phyloP scores from a whole-genome alignment of 1,140 invertebrate genomes.

The Drosophila auraria region DNA sequence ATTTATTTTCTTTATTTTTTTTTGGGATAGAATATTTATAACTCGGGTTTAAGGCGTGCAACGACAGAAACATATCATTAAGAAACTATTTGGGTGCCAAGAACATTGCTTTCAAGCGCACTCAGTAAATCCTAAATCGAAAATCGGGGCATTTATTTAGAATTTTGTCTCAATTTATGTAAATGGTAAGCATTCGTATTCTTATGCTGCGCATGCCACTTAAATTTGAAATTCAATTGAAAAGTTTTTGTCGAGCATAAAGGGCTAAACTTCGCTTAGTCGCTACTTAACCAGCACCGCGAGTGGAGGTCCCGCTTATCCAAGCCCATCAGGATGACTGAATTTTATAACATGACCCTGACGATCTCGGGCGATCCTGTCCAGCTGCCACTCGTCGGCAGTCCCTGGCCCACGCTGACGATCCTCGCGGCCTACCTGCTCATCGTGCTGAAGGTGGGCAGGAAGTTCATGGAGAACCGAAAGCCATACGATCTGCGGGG shows the following conservation, averaged over 20 bases:
- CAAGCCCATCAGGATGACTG: background rate
- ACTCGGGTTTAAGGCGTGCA: too few species aligned
- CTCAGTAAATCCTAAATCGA: too few species aligned
- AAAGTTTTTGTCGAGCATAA: background rate
- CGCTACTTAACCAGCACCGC: background rate
- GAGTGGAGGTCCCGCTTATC: background rate
- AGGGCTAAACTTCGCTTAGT: constrained; percentile 6
- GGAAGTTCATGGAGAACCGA: constrained; percentile 91
- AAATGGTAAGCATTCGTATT: constrained; percentile 1
- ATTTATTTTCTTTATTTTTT: too few species aligned
- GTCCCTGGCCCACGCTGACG: constrained; percentile 89
- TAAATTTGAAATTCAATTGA: constrained; percentile 22
- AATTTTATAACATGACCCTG: constrained; percentile 8
- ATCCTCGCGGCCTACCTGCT: constrained; percentile 90
- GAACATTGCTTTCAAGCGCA: background rate
- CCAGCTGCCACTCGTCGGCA: constrained; percentile 88
- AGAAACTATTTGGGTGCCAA: too few species aligned
- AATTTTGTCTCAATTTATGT: background rate
- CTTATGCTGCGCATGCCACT: background rate
- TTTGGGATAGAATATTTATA: too few species aligned
- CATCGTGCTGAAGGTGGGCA: constrained; percentile 88
- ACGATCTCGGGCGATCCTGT: constrained; percentile 31
- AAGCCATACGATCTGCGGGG: constrained; percentile 91
- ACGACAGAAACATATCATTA: too few species aligned
- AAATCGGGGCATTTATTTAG: background rate